Evolutionary conservation across 2,113 vertebrate genomes (phyloP).

Genomic region (Nothoprocta pentlandii): DNA sequence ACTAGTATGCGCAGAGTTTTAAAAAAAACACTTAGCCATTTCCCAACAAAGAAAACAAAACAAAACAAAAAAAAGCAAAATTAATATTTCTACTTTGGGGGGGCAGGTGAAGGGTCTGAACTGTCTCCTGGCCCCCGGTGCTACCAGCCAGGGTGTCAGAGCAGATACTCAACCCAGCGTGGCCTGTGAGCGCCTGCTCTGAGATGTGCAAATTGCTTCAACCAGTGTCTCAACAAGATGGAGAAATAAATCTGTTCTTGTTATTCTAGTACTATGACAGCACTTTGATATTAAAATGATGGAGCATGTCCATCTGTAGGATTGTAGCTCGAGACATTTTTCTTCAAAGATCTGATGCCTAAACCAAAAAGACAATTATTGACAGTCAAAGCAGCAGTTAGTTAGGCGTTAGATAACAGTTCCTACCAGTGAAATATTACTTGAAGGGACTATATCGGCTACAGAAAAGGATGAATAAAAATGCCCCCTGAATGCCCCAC

Average conservation of each 20-base stretch:
- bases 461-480: not conserved
- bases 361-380: not conserved
- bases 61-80: not conserved
- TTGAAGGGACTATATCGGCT: not conserved
- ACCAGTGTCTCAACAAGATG: conserved; percentile 28
- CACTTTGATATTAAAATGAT: conserved; percentile 43
- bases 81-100: not conserved
- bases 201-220: conserved; percentile 53
- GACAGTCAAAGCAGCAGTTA: not conserved
- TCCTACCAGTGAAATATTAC: not conserved
- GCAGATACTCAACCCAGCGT: not conserved
- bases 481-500: not conserved
- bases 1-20: not conserved
- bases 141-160: not conserved
- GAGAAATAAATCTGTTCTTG: conserved; percentile 35
- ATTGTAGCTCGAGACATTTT: conserved; percentile 11
- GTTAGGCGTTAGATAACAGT: not conserved
- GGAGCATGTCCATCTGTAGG: conserved; percentile 27
- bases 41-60: not conserved
- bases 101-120: not conserved
- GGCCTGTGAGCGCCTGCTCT: not conserved
- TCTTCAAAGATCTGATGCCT: conserved; percentile 26
- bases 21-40: not conserved
- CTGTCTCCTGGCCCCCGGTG: fast-evolving
- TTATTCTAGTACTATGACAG: conserved; percentile 26